phyloP scores from a whole-genome alignment of 2,888 invertebrate genomes.

The Panzeria rudis region DNA sequence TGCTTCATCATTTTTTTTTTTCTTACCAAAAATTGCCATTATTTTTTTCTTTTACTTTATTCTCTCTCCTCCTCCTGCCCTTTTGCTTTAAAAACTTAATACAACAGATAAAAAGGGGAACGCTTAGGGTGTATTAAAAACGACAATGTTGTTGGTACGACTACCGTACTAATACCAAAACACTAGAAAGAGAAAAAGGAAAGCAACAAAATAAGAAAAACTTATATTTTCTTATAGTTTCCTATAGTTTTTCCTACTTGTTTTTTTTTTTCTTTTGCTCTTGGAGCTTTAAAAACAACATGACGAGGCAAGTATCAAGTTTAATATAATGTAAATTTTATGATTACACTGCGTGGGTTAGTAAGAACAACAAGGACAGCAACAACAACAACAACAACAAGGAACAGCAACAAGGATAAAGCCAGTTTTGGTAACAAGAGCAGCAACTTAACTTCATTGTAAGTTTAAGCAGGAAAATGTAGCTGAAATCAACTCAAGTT shows the following conservation, averaged over 20 bases:
- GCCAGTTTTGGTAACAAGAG: neutral
- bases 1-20: slow-evolving; percentile 45
- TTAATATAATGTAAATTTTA: slow-evolving; percentile 70
- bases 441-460: slow-evolving; percentile 5
- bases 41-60: neutral
- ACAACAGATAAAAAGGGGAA: too few relatives aligned
- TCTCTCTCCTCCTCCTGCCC: neutral
- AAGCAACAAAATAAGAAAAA: slow-evolving; percentile 2
- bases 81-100: neutral
- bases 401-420: neutral
- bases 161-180: neutral
- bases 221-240: slow-evolving; percentile 30
- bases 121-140: slow-evolving; percentile 21
- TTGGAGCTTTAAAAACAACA: slow-evolving; percentile 52
- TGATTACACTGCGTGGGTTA: slow-evolving; percentile 54
- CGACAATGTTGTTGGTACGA: slow-evolving; percentile 2
- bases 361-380: neutral
- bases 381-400: neutral
- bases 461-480: slow-evolving; percentile 4
- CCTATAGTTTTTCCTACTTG: slow-evolving; percentile 1
- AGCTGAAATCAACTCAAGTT: slow-evolving; percentile 40
- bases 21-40: neutral
- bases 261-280: neutral
- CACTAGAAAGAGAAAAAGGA: neutral
- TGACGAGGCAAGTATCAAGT: slow-evolving; percentile 63